Evolutionary conservation across 1,140 invertebrate genomes (phyloP).

Genomic region (Halictus rubicundus): DNA sequence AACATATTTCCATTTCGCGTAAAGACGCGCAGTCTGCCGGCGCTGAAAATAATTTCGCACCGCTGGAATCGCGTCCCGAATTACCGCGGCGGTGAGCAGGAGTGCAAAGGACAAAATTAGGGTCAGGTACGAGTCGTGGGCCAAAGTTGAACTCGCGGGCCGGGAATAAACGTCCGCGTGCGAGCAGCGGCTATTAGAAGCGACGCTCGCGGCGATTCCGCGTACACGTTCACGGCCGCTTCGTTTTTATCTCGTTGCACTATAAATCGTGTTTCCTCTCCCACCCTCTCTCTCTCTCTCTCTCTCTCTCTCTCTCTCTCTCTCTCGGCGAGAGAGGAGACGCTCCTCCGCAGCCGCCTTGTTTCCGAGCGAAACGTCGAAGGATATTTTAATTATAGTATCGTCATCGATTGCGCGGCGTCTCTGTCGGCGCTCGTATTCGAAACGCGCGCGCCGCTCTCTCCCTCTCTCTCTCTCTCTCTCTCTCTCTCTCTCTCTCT

Average conservation of each 20-base stretch:
- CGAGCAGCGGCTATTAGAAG: constrained; percentile 4
- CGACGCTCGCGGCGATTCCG: constrained; percentile 22
- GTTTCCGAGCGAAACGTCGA: constrained; percentile 24
- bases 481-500: no score
- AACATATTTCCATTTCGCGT: no score
- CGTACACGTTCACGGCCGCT: constrained; percentile 41
- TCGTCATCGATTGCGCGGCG: constrained; percentile 21
- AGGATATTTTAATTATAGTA: constrained; percentile 44
- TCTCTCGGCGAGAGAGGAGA: no score
- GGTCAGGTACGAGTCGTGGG: neutral
- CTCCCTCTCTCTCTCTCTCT: no score
- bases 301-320: neutral
- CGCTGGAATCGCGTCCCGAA: no score
- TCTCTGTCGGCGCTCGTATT: no score
- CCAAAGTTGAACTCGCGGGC: constrained; percentile 12
- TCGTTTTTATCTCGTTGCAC: constrained; percentile 29
- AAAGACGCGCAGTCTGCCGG: no score
- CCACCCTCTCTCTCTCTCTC: neutral
- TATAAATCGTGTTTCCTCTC: constrained; percentile 5
- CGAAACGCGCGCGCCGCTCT: no score
- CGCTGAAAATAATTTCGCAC: no score
- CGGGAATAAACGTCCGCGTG: neutral
- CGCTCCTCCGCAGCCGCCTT: neutral
- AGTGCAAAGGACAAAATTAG: no score
- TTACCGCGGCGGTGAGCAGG: no score